These are phyloP conservation scores for Xestoiulus laeticollis DNA, from an alignment of 2,888 invertebrate species.

Conservation along the genomic window DNA sequence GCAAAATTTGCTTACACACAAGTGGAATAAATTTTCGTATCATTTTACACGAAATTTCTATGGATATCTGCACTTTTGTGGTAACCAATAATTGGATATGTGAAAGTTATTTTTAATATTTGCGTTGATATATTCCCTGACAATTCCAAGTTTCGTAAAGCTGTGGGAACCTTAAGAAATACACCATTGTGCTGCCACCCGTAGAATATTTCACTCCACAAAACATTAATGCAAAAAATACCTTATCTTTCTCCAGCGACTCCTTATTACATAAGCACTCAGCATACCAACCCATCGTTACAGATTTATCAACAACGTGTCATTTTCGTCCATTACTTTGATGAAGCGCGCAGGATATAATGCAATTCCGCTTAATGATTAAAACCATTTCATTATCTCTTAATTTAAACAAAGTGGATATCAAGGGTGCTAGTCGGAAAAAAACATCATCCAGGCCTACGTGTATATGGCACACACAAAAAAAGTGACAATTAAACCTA, in stretches of 20 bases:
- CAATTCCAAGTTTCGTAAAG: too few relatives aligned
- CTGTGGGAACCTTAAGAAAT: too few relatives aligned
- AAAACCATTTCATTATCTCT: not conserved
- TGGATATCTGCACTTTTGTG: too few relatives aligned
- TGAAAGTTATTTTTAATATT: too few relatives aligned
- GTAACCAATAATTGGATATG: too few relatives aligned
- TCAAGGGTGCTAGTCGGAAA: not conserved
- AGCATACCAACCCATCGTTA: not conserved
- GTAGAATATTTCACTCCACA: not conserved
- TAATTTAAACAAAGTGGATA: not conserved
- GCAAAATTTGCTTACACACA: too few relatives aligned
- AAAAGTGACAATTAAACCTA: conserved; percentile 1
- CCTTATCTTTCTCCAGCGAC: not conserved
- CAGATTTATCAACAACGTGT: not conserved
- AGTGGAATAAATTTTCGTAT: too few relatives aligned
- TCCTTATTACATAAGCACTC: not conserved
- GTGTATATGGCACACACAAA: not conserved
- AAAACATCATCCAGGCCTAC: not conserved
- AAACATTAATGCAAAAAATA: not conserved
- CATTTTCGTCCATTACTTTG: not conserved
- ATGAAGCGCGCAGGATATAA: not conserved
- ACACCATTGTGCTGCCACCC: too few relatives aligned
- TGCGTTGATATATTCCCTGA: too few relatives aligned
- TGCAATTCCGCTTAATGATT: not conserved
- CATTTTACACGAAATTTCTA: too few relatives aligned